Conservation (phyloP, 1,140 invertebrate genomes). For the Bathynomus jamesi region DNA sequence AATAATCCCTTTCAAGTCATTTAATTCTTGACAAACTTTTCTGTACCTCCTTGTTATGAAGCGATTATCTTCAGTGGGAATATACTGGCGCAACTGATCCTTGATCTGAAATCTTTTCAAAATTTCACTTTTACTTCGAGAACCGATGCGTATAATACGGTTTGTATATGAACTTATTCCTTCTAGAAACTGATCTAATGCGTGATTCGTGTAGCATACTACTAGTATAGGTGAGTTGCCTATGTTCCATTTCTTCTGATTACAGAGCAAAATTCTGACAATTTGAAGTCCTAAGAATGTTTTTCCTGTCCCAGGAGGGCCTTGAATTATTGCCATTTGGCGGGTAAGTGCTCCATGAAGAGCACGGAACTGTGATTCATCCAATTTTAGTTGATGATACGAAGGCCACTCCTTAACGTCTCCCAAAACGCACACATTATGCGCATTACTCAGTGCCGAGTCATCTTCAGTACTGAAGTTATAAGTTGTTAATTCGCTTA, state of each 20-base stretch:
- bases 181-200: conserved; percentile 78
- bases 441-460: too few species aligned
- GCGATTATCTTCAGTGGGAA: too few species aligned
- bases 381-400: conserved; percentile 9
- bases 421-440: not conserved
- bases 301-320: conserved; percentile 68
- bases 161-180: conserved; percentile 48
- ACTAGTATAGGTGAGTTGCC: conserved; percentile 56
- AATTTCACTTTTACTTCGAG: conserved; percentile 55
- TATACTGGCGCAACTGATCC: not conserved
- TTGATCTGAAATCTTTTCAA: conserved; percentile 41
- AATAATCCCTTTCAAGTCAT: not conserved
- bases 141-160: conserved; percentile 61
- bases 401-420: conserved; percentile 6
- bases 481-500: too few species aligned
- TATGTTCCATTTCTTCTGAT: conserved; percentile 40
- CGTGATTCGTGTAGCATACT: conserved; percentile 79
- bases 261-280: conserved; percentile 52
- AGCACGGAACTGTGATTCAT: conserved; percentile 47
- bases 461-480: too few species aligned
- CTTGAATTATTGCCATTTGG: conserved; percentile 62
- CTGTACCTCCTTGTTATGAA: too few species aligned
- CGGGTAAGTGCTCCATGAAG: conserved; percentile 45
- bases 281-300: conserved; percentile 65
- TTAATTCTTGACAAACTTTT: too few species aligned